phyloP scores from a whole-genome alignment of 2,113 vertebrate genomes.

The Otus sunia region DNA sequence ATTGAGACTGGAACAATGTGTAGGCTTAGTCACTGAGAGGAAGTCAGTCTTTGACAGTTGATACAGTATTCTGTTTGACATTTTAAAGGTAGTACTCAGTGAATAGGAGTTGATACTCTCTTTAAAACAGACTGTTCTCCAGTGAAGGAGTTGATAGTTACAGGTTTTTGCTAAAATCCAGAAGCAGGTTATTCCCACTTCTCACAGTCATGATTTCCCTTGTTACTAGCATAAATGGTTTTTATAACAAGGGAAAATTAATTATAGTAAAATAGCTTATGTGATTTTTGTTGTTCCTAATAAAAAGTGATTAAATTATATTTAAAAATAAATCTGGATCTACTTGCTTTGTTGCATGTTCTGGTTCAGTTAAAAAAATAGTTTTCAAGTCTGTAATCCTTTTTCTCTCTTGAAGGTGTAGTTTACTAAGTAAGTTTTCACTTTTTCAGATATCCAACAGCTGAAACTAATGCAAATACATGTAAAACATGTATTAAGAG shows the following conservation, averaged over 20 bases:
- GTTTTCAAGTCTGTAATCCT: background rate
- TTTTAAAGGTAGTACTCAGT: background rate
- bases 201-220: background rate
- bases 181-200: background rate
- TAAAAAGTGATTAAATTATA: background rate
- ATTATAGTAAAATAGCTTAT: background rate
- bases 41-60: background rate
- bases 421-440: background rate
- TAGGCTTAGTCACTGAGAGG: background rate
- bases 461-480: background rate
- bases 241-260: background rate
- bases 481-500: background rate
- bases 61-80: background rate
- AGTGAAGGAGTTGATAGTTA: background rate
- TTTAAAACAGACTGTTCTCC: background rate
- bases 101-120: background rate
- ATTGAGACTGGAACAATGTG: background rate
- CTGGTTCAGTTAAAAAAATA: background rate
- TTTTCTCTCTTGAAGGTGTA: background rate
- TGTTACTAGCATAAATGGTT: background rate
- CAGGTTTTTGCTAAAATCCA: background rate
- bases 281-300: background rate
- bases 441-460: background rate
- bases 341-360: background rate
- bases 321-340: background rate